These are phyloP conservation scores for Bimastos eiseni DNA, from an alignment of 2,888 invertebrate species.

Conservation along the genomic window DNA sequence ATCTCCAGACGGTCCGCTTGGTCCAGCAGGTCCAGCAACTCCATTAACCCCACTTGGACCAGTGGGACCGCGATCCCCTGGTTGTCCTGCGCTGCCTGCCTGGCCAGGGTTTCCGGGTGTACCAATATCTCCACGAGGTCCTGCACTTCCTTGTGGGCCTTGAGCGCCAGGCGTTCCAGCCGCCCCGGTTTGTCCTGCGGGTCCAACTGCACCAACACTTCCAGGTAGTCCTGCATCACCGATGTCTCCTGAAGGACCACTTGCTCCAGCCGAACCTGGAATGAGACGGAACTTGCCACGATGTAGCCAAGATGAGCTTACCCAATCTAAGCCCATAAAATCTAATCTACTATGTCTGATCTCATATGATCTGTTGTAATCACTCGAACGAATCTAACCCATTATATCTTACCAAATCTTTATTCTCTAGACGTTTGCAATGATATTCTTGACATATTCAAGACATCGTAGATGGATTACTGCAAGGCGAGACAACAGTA, in stretches of 20 bases:
- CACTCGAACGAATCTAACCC: neutral
- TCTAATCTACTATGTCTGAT: neutral
- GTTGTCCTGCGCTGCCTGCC: constrained; percentile 32
- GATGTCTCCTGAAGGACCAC: constrained; percentile 20
- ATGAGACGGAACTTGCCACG: neutral
- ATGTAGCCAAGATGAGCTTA: neutral
- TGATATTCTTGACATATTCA: too few species aligned
- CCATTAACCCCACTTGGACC: constrained; percentile 34
- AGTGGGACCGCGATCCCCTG: constrained; percentile 33
- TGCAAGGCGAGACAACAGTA: too few species aligned
- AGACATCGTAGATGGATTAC: too few species aligned
- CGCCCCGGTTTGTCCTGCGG: constrained; percentile 35
- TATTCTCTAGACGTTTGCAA: neutral
- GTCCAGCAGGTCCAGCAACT: constrained; percentile 27
- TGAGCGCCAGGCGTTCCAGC: constrained; percentile 42
- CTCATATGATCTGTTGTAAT: neutral
- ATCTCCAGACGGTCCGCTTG: constrained; percentile 31
- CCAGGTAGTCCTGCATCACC: constrained; percentile 18
- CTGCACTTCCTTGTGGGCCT: constrained; percentile 37
- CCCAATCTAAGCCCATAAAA: neutral
- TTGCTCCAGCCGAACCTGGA: constrained; percentile 43
- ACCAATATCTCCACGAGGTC: constrained; percentile 36
- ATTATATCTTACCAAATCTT: neutral
- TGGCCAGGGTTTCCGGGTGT: constrained; percentile 31
- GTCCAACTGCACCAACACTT: constrained; percentile 14